Evolutionary conservation across 2,888 invertebrate species (phyloP).

Genomic region (Limnephilus auricula): DNA sequence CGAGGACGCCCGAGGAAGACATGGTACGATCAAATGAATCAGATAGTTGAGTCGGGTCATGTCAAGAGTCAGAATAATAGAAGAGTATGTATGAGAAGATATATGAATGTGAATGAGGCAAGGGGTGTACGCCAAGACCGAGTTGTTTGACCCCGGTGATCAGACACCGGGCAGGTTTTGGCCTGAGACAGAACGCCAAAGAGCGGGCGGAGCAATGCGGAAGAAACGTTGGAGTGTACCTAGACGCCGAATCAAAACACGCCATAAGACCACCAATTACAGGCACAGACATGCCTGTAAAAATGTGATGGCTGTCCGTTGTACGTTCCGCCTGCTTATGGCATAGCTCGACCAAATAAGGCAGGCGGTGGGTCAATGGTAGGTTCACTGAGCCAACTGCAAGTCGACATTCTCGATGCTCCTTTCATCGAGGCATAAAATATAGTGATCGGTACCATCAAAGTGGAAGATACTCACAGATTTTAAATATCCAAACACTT

Average conservation of each 20-base stretch:
- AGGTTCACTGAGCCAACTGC: slow-evolving; percentile 4
- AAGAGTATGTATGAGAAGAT: too few species aligned
- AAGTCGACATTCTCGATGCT: slow-evolving; percentile 13
- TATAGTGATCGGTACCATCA: neutral
- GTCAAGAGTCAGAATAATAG: too few species aligned
- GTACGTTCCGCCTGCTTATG: slow-evolving; percentile 13
- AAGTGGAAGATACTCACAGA: neutral
- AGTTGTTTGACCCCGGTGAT: neutral
- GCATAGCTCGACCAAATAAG: slow-evolving; percentile 32
- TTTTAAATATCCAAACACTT: neutral
- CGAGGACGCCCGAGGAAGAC: too few species aligned
- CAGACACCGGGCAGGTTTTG: neutral
- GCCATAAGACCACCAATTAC: slow-evolving; percentile 39
- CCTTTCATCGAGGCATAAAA: neutral
- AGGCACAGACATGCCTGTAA: slow-evolving; percentile 14
- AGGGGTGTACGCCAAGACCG: too few species aligned
- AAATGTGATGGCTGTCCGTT: slow-evolving; percentile 25
- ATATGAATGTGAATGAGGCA: too few species aligned
- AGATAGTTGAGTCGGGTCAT: too few species aligned
- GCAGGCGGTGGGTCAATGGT: slow-evolving; percentile 22
- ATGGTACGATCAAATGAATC: too few species aligned
- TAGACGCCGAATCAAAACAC: slow-evolving; percentile 43
- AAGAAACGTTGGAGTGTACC: slow-evolving; percentile 31
- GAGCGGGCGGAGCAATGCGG: slow-evolving; percentile 25
- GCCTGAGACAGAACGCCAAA: neutral